Percentiles rank a stretch among this genome's conserved stretches.
Evolutionary conservation across 2,113 vertebrate genomes (phyloP).

Genomic region (Channa maculata): DNA sequence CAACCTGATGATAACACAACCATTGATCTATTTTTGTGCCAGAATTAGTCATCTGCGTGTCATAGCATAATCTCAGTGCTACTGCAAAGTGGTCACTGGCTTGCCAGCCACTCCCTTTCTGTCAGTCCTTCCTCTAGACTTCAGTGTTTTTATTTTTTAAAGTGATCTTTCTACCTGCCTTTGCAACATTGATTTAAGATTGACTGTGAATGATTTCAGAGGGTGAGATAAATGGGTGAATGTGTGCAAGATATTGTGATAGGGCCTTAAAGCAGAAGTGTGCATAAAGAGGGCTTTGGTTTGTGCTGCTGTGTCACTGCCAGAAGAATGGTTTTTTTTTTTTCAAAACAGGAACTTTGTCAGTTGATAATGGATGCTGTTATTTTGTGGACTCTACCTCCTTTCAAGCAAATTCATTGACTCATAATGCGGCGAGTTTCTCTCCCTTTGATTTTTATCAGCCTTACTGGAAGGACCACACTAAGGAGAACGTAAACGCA

Average conservation of each 20-base stretch:
- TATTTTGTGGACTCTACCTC: no score
- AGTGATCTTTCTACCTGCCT: constrained; percentile 20
- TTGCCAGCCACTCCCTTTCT: constrained; percentile 75
- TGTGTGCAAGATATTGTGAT: constrained; percentile 9
- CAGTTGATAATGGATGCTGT: constrained; percentile 17
- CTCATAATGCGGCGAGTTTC: constrained; percentile 32
- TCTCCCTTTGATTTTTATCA: constrained; percentile 44
- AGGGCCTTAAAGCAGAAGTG: constrained; percentile 9
- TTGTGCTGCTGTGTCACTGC: constrained; percentile 55
- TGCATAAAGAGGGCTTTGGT: constrained; percentile 18
- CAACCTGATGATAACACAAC: not conserved
- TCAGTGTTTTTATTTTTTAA: constrained; percentile 29
- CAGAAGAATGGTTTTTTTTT: not conserved
- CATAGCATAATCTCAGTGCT: constrained; percentile 28
- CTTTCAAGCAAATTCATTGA: not conserved
- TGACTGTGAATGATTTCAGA: constrained; percentile 20
- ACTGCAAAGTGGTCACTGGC: constrained; percentile 63
- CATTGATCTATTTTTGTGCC: constrained; percentile 37
- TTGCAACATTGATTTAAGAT: constrained; percentile 29
- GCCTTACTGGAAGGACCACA: constrained; percentile 11
- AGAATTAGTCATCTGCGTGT: constrained; percentile 44
- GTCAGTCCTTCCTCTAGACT: constrained; percentile 32
- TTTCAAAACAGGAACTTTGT: constrained; percentile 47
- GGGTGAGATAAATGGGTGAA: constrained; percentile 5
- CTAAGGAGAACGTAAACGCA: constrained; percentile 27